Base-by-base conservation (phyloP, 2,113 vertebrate genomes). In the Amphiprion percula region DNA sequence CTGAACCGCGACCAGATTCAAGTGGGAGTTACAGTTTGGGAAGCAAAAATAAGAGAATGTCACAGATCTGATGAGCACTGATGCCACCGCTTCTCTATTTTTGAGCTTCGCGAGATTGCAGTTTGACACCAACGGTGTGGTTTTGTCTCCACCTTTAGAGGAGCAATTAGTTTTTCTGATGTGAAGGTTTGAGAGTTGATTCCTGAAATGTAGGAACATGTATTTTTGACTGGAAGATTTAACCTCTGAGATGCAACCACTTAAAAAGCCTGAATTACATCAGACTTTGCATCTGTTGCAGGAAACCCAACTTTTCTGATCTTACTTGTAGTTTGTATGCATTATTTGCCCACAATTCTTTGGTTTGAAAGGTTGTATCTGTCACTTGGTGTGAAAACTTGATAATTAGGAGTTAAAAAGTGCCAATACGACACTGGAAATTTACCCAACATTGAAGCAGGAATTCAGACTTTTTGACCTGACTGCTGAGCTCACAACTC, bases 401-500 rank as follows among this genome's bases (percentile, higher is more conserved):
- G 11, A 50, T 19, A n/a, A 37, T 56, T 41, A 73, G n/a, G 8
- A 76, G 6, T 47, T 21, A 21, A 5, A 4, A 10, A 4, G 14
- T 68, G 59, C 63, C n/a, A 6, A 5, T 10, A 26, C 0, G 1
- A 4, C 17, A 54, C 21, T 19, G 4, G 33, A 10, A 39, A 17
- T 53, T 73, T 10, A 60, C 4, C 16, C 1, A 68, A 64, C 5
- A 7, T 55, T 70, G 54, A 52, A 19, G 11, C 3, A 19, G 37
- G 15, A 49, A 52, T 68, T 64, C 66, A 24, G 17, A 28, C 24
- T 28, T 28, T 58, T 17, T 66, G 14, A 85, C 58, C 26, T 77
- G 15, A 58, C 14, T 39, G 49, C 26, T 71, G 46, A 82, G 66
- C 9, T 11, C 4, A 28, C 30, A 28, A 56, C 72, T 74, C 39